Evolutionary conservation across 2,797 vertebrate genomes (phyloP).

Genomic region (Anniella stebbinsi): DNA sequence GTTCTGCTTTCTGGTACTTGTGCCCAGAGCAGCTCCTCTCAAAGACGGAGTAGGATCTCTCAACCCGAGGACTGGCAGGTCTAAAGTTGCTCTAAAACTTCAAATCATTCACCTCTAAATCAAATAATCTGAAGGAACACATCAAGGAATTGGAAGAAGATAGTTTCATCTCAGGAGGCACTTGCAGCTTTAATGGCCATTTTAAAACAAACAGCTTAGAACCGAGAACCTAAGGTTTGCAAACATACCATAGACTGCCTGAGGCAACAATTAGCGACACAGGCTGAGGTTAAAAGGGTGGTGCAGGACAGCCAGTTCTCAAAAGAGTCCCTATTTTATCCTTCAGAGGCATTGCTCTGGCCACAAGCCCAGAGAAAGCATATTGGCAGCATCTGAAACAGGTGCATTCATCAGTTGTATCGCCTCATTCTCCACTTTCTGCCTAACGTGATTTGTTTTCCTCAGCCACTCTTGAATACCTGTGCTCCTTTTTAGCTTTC

Average conservation of each 20-base stretch:
- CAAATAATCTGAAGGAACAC: background rate
- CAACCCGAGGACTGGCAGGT: background rate
- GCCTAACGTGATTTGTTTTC: background rate
- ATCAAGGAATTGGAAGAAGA: background rate
- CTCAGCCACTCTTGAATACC: background rate
- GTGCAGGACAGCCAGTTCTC: background rate
- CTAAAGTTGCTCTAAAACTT: background rate
- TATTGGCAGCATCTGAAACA: background rate
- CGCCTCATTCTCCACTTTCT: background rate
- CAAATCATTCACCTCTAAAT: background rate
- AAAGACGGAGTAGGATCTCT: background rate
- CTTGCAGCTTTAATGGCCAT: background rate
- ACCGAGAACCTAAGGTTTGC: background rate
- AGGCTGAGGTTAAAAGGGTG: background rate
- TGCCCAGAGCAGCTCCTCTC: background rate
- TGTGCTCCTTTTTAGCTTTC: background rate
- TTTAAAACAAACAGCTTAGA: background rate
- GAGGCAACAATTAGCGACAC: background rate
- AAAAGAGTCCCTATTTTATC: background rate
- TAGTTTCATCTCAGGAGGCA: background rate
- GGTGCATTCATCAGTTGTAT: background rate
- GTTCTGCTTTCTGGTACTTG: no score
- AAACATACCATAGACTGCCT: background rate
- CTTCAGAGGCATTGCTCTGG: background rate
- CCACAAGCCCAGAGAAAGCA: background rate